Evolutionary conservation across 2,888 invertebrate genomes (phyloP), one percentile per base, ranked within the genome.

Genomic region (Pandemis corylana): DNA sequence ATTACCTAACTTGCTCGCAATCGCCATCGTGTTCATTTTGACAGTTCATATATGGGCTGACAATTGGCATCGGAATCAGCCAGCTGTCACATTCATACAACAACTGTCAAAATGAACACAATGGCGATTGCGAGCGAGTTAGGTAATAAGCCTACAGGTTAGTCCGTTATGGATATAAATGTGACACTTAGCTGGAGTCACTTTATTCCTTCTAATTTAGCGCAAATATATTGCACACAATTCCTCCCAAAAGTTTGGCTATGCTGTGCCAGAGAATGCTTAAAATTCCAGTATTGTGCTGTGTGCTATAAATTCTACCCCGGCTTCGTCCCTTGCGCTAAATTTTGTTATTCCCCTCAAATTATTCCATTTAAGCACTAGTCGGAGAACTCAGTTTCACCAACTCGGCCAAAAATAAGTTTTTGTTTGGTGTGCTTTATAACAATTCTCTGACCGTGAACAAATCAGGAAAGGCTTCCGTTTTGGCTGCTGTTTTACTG

Each of bases 221-320:
- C 59, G 46, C 68, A 65, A 73, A 64, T 67, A 49, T 65, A 63
- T 66, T 59, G 63, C 51, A 69, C 74, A 41, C 67, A 28, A 68
- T 64, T 71, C 44, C 69, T 72, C 67, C 67, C 70, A 77, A 75
- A 80, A 80, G 56, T 73, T 72, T 75, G 76, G 76, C 81, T 80
- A 87, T 87, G 87, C 89, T 89, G 77, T 89, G 89, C 88, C 85
- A 87, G 80, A 12, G 75, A 77, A 90, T 90, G 86, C 80, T 92
- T 92, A 87, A 90, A 90, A 92, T 92, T 92, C 92, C 85, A 84
- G 85, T 86, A 89, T 88, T 85, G 90, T 84, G 82, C 89, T 88
- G 83, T 88, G 88, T 87, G 87, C 91, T 88, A 90, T 91, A 91
- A 92, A 92, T 92, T 91, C 82, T 85, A 85, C 86, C 88, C 83